A percentile compares a stretch with the other conserved stretches of the same genome.
These are phyloP conservation scores for Polietes domitor DNA, from an alignment of 2,888 invertebrate species.

Conservation along the genomic window DNA sequence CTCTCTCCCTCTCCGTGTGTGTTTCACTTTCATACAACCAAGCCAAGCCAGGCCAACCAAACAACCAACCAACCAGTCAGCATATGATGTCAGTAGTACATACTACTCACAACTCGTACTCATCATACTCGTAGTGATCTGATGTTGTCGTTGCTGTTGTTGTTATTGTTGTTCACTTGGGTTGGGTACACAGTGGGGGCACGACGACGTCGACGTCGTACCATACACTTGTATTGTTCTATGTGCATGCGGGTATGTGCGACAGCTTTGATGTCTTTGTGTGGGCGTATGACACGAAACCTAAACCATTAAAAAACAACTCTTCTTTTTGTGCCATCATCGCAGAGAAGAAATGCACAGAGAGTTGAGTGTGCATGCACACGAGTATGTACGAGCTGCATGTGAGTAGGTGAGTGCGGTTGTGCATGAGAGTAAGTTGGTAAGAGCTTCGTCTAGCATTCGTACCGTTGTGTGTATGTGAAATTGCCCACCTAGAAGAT, in stretches of 20 bases:
- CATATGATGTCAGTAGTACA: neutral
- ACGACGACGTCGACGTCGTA: neutral
- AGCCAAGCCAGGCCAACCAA: no score
- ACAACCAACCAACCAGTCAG: neutral
- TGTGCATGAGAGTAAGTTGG: neutral
- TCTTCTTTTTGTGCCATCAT: neutral
- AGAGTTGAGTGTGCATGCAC: neutral
- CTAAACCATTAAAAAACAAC: neutral
- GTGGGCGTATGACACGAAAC: constrained; percentile 2
- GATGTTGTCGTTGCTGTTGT: constrained; percentile 4
- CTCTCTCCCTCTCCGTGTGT: neutral
- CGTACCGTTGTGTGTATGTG: neutral
- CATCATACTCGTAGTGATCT: neutral
- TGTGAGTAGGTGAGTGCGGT: neutral
- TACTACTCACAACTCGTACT: neutral
- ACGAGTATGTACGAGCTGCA: neutral
- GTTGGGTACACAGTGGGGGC: constrained; percentile 1
- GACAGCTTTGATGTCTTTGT: constrained; percentile 5
- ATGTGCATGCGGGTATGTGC: neutral
- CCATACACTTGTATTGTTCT: neutral
- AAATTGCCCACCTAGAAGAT: constrained; percentile 1
- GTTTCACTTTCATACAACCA: constrained; percentile 4
- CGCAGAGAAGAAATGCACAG: neutral
- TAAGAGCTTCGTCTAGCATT: constrained; percentile 1
- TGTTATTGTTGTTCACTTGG: constrained; percentile 9